Conservation (phyloP, 2,888 invertebrate genomes). For the Brachypalpus laphriformis region DNA sequence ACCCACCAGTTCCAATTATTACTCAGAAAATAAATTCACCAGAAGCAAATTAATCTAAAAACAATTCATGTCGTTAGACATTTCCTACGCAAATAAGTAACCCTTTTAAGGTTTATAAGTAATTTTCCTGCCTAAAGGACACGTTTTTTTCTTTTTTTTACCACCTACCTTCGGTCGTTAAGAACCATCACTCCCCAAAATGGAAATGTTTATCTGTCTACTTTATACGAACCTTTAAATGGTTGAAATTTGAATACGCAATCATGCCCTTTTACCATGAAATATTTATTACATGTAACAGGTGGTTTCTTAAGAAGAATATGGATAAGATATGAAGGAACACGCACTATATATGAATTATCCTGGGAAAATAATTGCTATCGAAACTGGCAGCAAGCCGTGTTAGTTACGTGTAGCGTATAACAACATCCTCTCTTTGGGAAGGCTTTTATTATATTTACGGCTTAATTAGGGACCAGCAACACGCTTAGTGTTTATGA, state of each 20-base stretch:
- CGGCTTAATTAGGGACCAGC: slow-evolving; percentile 11
- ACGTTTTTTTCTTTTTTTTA: slow-evolving; percentile 2
- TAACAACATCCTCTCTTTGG: background rate
- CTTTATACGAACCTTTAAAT: background rate
- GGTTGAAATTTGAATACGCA: background rate
- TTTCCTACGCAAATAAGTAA: background rate
- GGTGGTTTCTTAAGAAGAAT: slow-evolving; percentile 11
- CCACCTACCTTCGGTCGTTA: background rate
- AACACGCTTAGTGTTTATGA: background rate
- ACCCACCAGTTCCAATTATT: background rate
- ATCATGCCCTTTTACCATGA: background rate
- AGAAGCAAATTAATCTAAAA: background rate
- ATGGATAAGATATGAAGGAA: background rate
- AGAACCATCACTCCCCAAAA: background rate
- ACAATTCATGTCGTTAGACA: background rate
- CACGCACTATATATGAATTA: background rate
- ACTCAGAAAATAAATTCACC: background rate
- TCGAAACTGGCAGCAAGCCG: background rate
- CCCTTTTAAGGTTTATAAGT: background rate
- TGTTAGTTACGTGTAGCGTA: background rate
- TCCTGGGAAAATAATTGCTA: slow-evolving; percentile 9
- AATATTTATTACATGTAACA: slow-evolving; percentile 13
- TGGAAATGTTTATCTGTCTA: slow-evolving; percentile 1
- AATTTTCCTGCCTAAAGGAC: background rate
- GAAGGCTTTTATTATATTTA: slow-evolving; percentile 10